Evolutionary conservation across 2,888 invertebrate genomes (phyloP).

Genomic region (Aquatica leii): DNA sequence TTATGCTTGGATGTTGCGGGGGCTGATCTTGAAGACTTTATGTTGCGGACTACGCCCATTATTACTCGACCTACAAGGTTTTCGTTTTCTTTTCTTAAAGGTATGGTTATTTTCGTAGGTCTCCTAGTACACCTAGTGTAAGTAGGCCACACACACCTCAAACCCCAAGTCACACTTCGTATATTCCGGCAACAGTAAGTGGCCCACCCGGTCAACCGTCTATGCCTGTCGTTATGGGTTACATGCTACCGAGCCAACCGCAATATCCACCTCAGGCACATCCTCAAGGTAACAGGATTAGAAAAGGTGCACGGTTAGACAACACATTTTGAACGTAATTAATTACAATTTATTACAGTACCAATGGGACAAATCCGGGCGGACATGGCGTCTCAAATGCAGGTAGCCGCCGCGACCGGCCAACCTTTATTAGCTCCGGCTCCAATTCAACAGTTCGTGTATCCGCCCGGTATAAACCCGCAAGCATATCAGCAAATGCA

Average conservation of each 20-base stretch:
- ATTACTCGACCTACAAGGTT: no score
- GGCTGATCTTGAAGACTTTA: no score
- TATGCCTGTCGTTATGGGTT: conserved; percentile 60
- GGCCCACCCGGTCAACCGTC: conserved; percentile 59
- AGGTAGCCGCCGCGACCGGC: conserved; percentile 82
- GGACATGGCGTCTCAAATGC: conserved; percentile 77
- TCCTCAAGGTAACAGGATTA: conserved; percentile 54
- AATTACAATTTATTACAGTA: conserved; percentile 54
- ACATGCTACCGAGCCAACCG: conserved; percentile 63
- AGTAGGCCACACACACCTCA: conserved; percentile 86
- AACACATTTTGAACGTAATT: conserved; percentile 1
- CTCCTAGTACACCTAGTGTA: conserved; percentile 72
- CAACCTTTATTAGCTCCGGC: conserved; percentile 86
- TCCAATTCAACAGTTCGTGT: conserved; percentile 68
- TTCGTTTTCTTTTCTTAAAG: no score
- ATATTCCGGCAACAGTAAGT: conserved; percentile 62
- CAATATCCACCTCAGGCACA: conserved; percentile 60
- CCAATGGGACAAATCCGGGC: conserved; percentile 62
- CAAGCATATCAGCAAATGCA: conserved; percentile 60
- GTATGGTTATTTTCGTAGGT: no score
- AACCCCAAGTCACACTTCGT: conserved; percentile 68
- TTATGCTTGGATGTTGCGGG: no score
- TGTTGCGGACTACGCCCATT: no score
- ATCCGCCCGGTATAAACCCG: conserved; percentile 56
- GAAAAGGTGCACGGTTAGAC: conserved; percentile 53